Evolutionary conservation across 2,888 invertebrate genomes (phyloP), one percentile per base, ranked within the genome.

Genomic region (Plagodis dolabraria): DNA sequence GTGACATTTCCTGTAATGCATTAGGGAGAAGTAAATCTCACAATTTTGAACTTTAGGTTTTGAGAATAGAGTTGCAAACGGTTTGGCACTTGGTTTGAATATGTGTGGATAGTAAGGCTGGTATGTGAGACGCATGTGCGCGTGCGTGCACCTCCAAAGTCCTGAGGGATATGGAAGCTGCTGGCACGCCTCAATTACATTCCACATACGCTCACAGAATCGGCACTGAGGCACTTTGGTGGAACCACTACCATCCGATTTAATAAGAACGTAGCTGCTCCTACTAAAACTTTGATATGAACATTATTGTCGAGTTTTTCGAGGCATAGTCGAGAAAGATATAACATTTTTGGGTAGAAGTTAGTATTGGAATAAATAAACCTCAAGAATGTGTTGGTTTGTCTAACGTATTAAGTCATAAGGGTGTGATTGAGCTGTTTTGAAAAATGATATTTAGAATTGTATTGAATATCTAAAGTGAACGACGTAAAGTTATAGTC

Each of bases 151-250:
- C 61, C 66, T 68, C 67, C 68, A 66, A 73, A 72, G 64, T 84
- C 87, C 83, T 84, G 60, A 43, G 76, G 85, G 85, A 82, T 70
- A 68, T 67, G 69, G 71, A 72, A 72, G 75, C 72, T 79, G 68
- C 81, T 80, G 83, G 80, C 81, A 83, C 77, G 80, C 83, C 80
- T 83, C 84, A 86, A 87, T 89, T 87, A 87, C 84, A 83, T 82
- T 82, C 80, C 82, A 77, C 70, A 80, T 82, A 83, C 82, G 83
- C 75, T 79, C 65, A 65, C 71, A 71, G 84, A 86, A 85, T 86
- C 76, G 72, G 72, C 82, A 80, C 82, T 77, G 77, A 79, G 74
- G 72, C 75, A 76, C 77, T 70, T 69, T 70, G 69, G 69, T 72
- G 68, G 70, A 77, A 77, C 76, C 74, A 70, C 70, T 72, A 71